These are phyloP conservation scores for Drosophila ambigua DNA, from an alignment of 1,140 invertebrate species.

Conservation along the genomic window DNA sequence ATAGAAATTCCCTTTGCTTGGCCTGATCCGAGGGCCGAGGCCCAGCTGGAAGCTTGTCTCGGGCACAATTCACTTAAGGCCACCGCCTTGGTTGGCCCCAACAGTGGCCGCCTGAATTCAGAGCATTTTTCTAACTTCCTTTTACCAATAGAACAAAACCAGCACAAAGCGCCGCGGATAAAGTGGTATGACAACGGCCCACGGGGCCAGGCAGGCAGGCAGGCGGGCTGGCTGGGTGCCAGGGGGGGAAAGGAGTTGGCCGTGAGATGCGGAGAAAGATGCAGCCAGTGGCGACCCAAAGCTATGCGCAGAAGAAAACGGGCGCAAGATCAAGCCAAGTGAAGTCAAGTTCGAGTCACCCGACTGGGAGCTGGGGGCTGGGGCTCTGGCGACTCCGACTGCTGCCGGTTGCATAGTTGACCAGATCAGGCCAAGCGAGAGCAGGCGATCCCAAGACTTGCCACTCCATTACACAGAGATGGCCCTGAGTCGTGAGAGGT, in stretches of 20 bases:
- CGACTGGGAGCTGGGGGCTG: not conserved
- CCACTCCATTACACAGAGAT: conserved; percentile 27
- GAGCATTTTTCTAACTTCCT: conserved; percentile 80
- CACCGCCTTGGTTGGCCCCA: conserved; percentile 22
- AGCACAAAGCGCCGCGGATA: conserved; percentile 42
- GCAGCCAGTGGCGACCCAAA: conserved; percentile 59
- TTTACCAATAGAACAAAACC: conserved; percentile 73
- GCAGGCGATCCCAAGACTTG: conserved; percentile 23
- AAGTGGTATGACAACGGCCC: conserved; percentile 52
- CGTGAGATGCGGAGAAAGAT: conserved; percentile 16
- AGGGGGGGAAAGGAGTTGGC: not conserved
- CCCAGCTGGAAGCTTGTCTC: conserved; percentile 34
- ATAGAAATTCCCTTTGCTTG: not conserved
- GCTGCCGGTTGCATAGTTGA: conserved; percentile 73
- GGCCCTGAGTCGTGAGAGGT: conserved; percentile 19
- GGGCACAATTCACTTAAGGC: conserved; percentile 57
- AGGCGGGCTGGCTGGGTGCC: not conserved
- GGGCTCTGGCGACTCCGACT: conserved; percentile 8
- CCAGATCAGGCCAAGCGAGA: conserved; percentile 56
- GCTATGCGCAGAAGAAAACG: conserved; percentile 67
- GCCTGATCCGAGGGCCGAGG: not conserved
- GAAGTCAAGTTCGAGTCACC: conserved; percentile 59
- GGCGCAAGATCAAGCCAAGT: conserved; percentile 68
- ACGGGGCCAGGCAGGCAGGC: no score
- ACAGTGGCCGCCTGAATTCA: conserved; percentile 60